Conservation (phyloP, 2,113 vertebrate genomes). For the Parotia lawesii region DNA sequence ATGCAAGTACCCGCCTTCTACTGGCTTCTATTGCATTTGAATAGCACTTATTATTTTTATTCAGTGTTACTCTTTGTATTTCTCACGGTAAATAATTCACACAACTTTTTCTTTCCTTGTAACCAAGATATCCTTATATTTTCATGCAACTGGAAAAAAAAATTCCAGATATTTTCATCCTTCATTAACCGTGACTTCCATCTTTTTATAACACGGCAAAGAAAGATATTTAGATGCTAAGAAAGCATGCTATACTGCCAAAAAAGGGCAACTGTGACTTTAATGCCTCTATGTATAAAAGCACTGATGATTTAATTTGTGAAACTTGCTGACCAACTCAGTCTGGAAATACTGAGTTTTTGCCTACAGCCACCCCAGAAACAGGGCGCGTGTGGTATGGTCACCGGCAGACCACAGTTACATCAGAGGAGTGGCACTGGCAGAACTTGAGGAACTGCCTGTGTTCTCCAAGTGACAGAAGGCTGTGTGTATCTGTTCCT, state of each 20-base stretch:
- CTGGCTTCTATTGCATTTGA: slow-evolving; percentile 34
- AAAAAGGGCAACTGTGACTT: neutral
- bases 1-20: neutral
- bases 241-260: neutral
- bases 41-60: slow-evolving; percentile 17
- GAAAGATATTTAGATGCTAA: neutral
- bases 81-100: neutral
- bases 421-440: neutral
- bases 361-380: neutral
- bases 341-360: neutral
- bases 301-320: neutral
- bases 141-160: neutral
- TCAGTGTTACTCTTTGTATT: slow-evolving; percentile 1
- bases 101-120: neutral
- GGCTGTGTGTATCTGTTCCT: neutral
- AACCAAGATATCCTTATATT: slow-evolving; percentile 7
- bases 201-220: neutral
- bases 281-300: neutral
- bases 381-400: neutral
- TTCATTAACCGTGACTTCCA: neutral
- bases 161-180: neutral
- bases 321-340: neutral
- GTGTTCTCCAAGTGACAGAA: neutral
- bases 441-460: neutral
- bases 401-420: neutral